phyloP scores from a whole-genome alignment of 2,888 invertebrate species.

The Torymus tubicola region DNA sequence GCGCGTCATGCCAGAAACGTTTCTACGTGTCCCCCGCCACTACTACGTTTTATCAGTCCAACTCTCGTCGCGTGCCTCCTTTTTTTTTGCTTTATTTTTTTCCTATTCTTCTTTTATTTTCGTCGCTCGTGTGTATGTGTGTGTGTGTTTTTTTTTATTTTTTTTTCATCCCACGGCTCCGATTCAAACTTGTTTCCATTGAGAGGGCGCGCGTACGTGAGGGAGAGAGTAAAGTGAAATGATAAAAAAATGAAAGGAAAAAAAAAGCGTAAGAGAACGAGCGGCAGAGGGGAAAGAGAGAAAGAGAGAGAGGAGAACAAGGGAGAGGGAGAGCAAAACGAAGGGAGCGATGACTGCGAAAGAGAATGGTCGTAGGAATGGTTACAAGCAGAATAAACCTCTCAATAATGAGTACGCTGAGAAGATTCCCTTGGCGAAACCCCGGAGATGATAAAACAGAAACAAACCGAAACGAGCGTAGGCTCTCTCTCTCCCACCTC shows the following conservation, averaged over 20 bases:
- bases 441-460: constrained; percentile 72
- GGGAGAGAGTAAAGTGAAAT: constrained; percentile 2
- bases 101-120: not conserved
- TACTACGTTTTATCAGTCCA: constrained; percentile 28
- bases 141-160: not conserved
- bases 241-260: not conserved
- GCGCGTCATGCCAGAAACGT: not conserved
- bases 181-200: constrained; percentile 56
- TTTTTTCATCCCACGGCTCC: constrained; percentile 18
- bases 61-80: not conserved
- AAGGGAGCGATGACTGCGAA: constrained; percentile 52
- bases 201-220: constrained; percentile 26
- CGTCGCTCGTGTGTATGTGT: not conserved
- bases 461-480: constrained; percentile 58
- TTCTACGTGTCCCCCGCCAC: not conserved
- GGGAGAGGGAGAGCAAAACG: not conserved
- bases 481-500: constrained; percentile 44
- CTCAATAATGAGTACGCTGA: constrained; percentile 74
- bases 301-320: not conserved
- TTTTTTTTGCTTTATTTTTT: constrained; percentile 18
- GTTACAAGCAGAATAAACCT: constrained; percentile 75
- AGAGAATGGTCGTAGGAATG: constrained; percentile 58
- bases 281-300: not conserved
- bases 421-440: constrained; percentile 71
- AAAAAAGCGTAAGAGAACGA: constrained; percentile 29